A percentile compares a stretch with the other conserved stretches of the same genome.
These are phyloP conservation scores for Tortrix viridana DNA, from an alignment of 2,888 invertebrate species.

Conservation along the genomic window DNA sequence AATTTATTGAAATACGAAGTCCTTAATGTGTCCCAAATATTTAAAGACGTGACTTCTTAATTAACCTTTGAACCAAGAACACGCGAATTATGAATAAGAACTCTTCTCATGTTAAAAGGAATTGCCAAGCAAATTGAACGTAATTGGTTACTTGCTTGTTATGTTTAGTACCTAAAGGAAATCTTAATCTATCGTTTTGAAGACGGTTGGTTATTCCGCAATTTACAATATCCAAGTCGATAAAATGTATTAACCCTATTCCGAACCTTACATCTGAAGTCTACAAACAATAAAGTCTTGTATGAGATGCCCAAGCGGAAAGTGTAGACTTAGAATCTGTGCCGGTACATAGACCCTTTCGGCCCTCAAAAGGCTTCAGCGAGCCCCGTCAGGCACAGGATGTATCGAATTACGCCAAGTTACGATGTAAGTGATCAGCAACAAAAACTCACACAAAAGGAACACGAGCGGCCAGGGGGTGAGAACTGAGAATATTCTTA, in stretches of 20 bases:
- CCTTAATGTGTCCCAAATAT: no score
- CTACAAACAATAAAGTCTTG: neutral
- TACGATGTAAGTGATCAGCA: constrained; percentile 78
- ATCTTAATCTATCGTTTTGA: no score
- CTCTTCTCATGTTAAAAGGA: no score
- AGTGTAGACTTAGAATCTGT: constrained; percentile 28
- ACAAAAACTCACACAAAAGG: constrained; percentile 67
- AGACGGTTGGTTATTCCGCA: no score
- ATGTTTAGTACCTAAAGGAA: no score
- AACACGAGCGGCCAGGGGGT: constrained; percentile 57
- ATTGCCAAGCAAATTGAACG: no score
- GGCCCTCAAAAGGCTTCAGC: constrained; percentile 44
- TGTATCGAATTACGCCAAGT: constrained; percentile 79
- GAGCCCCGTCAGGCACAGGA: constrained; percentile 70
- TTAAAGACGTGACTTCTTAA: no score
- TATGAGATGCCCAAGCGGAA: neutral
- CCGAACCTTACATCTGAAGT: neutral
- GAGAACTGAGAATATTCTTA: constrained; percentile 73
- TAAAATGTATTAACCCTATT: no score
- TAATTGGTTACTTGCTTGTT: no score
- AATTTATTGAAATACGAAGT: neutral
- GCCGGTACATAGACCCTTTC: constrained; percentile 46
- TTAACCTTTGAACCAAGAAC: no score
- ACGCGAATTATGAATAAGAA: no score
- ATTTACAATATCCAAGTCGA: no score